A percentile compares a stretch with the other conserved stretches of the same genome.
These are phyloP conservation scores for Dynastes hyllus DNA, from an alignment of 2,888 invertebrate genomes.

Conservation along the genomic window DNA sequence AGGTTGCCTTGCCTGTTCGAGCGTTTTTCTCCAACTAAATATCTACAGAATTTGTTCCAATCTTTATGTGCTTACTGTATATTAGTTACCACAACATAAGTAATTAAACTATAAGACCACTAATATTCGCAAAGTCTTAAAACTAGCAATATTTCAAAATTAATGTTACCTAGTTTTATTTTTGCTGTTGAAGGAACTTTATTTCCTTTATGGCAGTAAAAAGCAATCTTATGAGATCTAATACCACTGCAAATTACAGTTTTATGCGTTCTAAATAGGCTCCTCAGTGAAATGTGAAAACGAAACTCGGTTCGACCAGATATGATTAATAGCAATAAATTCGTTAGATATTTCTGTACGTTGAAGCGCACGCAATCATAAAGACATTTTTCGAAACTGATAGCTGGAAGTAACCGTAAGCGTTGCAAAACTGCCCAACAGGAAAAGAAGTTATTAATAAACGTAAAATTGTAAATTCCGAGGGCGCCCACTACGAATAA, in stretches of 20 bases:
- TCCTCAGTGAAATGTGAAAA: conserved; percentile 7
- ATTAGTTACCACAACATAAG: no score
- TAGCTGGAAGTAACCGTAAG: conserved; percentile 3
- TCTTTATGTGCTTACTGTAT: no score
- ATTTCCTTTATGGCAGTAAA: not conserved
- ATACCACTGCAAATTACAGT: conserved; percentile 9
- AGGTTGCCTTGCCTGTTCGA: no score
- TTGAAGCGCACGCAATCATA: conserved; percentile 12
- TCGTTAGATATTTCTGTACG: not conserved
- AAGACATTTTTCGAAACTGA: not conserved
- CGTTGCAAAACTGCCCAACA: conserved; percentile 17
- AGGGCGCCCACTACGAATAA: no score
- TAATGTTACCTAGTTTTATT: no score
- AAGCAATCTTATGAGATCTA: not conserved
- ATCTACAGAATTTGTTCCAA: no score
- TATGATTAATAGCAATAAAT: conserved; percentile 10
- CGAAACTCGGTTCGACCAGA: not conserved
- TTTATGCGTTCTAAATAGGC: not conserved
- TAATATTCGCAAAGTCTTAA: no score
- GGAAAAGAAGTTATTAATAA: conserved; percentile 21
- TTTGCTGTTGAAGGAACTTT: no score
- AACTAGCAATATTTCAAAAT: no score
- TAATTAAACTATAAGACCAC: no score
- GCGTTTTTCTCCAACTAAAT: no score
- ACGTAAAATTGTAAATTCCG: conserved; percentile 36